These are phyloP conservation scores for Himantopus leucocephalus DNA, from an alignment of 2,113 vertebrate genomes.

Conservation along the genomic window DNA sequence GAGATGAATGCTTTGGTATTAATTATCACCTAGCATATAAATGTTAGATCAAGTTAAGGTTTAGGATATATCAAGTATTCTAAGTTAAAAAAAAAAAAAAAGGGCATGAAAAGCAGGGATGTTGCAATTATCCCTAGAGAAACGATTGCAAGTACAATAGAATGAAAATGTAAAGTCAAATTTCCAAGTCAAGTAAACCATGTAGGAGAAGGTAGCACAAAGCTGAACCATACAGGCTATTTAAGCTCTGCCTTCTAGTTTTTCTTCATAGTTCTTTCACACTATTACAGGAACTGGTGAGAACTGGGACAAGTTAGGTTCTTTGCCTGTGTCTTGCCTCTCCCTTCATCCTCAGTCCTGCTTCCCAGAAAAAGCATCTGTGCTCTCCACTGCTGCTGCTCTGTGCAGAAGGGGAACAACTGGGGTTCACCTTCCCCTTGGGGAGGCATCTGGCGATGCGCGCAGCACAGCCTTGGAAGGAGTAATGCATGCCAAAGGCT, in stretches of 20 bases:
- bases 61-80: background rate
- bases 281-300: background rate
- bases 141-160: background rate
- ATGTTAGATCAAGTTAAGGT: background rate
- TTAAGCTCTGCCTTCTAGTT: background rate
- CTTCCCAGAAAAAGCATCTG: background rate
- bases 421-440: fast-evolving
- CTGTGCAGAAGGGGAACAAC: no score
- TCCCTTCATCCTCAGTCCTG: background rate
- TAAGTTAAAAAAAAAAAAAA: background rate
- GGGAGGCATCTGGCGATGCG: fast-evolving
- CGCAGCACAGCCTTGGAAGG: background rate
- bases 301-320: background rate
- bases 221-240: background rate
- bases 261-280: background rate
- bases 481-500: fast-evolving
- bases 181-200: background rate
- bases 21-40: slow-evolving; percentile 7
- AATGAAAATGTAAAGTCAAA: background rate
- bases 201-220: background rate
- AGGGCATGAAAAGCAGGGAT: background rate
- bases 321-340: background rate
- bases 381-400: background rate
- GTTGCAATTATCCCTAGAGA: background rate
- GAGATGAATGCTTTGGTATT: background rate